Evolutionary conservation across 1,140 invertebrate genomes (phyloP), one percentile per base, ranked within the genome.

Genomic region (Drosophila triauraria): DNA sequence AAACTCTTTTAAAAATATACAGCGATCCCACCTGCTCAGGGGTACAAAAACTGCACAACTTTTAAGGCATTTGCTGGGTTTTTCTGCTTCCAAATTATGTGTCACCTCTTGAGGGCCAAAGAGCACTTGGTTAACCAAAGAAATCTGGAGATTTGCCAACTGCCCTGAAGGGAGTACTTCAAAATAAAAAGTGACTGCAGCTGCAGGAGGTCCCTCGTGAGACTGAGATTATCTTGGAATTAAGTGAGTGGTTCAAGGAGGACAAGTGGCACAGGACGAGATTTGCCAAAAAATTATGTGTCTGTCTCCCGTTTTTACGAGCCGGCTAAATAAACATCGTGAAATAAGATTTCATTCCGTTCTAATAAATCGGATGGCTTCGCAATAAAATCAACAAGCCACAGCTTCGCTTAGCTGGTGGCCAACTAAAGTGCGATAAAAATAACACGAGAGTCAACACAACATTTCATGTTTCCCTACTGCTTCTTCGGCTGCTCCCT

Each of bases 361-460:
- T 64, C 84, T 80, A 80, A 84, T 90, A 88, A 88, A 88, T 84
- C 85, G 87, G 71, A 54, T 72, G 80, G 70, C 63, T 74, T 46
- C 30, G 80, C 68, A 74, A 90, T 90, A 90, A 88, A 88, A 90
- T 77, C 80, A 75, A 71, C 40, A 70, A 77, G 48, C 71, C 71
- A 78, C 50, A 68, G 62, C 62, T 38, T 75, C 53, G 60, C 65
- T 70, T 67, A 42, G 72, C 47, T 77, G 74, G 74, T 67, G 63
- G 59, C 70, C 74, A 90, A 87, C 80, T 87, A 80, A 87, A 87
- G 58, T 78, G 85, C 70, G 71, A 88, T 88, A 88, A 88, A 88
- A 88, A 71, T 72, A 78, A 78, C 77, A 83, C 82, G 65, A 87
- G 80, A 83, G 83, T 88, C 84, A 87, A 87, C 77, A 87, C 57